These are phyloP conservation scores for Lagopus muta DNA, from an alignment of 2,113 vertebrate species.

Conservation along the genomic window DNA sequence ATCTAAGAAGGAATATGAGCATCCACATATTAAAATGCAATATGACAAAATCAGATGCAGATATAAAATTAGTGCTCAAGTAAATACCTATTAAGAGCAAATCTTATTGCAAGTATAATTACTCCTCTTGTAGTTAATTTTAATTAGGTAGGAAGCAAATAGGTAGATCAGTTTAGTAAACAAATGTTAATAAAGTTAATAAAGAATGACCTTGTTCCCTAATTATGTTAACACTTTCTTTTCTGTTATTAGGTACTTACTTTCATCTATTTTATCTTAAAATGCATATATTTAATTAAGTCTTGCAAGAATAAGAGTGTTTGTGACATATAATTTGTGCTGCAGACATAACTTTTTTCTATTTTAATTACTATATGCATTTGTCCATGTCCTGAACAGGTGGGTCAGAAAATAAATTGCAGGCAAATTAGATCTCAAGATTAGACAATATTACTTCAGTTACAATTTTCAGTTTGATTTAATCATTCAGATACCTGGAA, in stretches of 20 bases:
- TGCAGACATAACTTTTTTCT: not conserved
- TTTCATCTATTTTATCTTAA: not conserved
- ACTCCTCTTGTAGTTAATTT: slow-evolving; percentile 69
- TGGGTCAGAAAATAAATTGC: slow-evolving; percentile 14
- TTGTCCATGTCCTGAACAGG: not conserved
- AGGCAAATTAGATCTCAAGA: not conserved
- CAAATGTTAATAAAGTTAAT: slow-evolving; percentile 57
- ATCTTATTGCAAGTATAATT: slow-evolving; percentile 74
- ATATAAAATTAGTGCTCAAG: slow-evolving; percentile 75
- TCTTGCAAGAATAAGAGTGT: not conserved
- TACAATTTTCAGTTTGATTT: not conserved
- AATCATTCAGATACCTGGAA: not conserved
- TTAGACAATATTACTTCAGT: not conserved
- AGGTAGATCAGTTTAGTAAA: slow-evolving; percentile 38
- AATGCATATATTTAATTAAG: not conserved
- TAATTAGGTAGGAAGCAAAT: slow-evolving; percentile 64
- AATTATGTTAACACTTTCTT: not conserved
- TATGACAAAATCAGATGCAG: slow-evolving; percentile 70
- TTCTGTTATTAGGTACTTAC: not conserved
- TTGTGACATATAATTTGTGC: not conserved
- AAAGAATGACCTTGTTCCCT: slow-evolving; percentile 2
- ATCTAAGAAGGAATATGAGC: slow-evolving; percentile 62
- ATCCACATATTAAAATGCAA: slow-evolving; percentile 67
- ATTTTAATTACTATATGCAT: not conserved
- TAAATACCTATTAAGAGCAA: slow-evolving; percentile 68